phyloP scores from a whole-genome alignment of 2,797 vertebrate species.

The Mormyrus proboscirostris region DNA sequence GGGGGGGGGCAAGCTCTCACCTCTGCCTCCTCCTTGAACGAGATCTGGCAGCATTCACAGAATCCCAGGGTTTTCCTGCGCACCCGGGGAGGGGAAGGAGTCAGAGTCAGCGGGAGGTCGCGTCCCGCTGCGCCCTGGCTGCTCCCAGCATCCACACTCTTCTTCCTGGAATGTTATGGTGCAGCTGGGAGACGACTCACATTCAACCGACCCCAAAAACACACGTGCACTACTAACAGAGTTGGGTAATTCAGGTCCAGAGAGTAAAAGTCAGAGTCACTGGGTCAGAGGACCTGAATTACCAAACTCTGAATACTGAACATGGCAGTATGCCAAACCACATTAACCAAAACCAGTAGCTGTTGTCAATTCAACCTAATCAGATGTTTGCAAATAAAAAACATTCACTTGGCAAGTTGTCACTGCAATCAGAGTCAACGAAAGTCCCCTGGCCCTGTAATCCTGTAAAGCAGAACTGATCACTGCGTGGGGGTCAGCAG shows the following conservation, averaged over 20 bases:
- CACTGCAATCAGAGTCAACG: neutral
- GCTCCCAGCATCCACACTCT: conserved; percentile 33
- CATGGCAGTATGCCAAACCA: neutral
- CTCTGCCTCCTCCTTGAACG: conserved; percentile 64
- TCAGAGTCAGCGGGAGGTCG: conserved; percentile 32
- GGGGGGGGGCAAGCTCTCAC: conserved; percentile 42
- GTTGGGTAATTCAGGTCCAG: neutral
- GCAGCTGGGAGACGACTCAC: neutral
- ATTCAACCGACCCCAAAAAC: neutral
- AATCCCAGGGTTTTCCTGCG: conserved; percentile 59
- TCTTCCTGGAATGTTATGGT: conserved; percentile 25
- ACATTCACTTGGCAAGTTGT: neutral
- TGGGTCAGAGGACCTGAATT: neutral
- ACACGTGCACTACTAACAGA: neutral
- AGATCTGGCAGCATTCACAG: conserved; percentile 76
- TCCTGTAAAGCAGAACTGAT: neutral
- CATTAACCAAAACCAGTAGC: neutral
- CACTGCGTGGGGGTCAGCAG: neutral
- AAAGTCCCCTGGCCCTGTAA: neutral
- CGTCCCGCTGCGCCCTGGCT: conserved; percentile 27
- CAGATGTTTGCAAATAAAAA: neutral
- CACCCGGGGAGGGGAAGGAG: conserved; percentile 42
- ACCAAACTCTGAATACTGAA: neutral
- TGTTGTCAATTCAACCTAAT: neutral
- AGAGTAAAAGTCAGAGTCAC: neutral